Base-by-base conservation (phyloP, 2,113 vertebrate species). In the Chelonoidis abingdonii region DNA sequence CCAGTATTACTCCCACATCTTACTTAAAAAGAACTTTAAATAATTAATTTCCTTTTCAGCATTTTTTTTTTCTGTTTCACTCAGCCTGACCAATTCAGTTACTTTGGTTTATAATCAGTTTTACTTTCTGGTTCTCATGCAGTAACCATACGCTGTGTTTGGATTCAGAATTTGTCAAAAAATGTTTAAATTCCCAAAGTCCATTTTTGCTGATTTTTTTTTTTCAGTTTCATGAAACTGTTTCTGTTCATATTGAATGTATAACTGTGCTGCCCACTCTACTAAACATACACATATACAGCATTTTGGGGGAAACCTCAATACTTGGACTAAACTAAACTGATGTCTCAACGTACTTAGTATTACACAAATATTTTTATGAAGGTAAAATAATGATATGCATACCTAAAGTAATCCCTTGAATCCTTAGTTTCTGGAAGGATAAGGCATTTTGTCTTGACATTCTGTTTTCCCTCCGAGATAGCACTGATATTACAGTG, bases 351-450 rank as follows among this genome's bases (percentile, higher is more conserved):
- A 76, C 3, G 13, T 29, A 47, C 24, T 78, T 25, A 29, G 11
- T 78, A 38, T 29, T 78, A 78, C 22, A 47, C 16, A 50, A 93
- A 35, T 22, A 89, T 80, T 93, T 75, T 0, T 72, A 35, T 50
- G 83, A 89, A 41, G 41, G 57, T 56, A 69, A 75, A 89, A 19
- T 1, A 94, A 90, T 21, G 0, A 96, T 10, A 96, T 83, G 53
- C 98, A 94, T 98, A 99, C 98, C 98, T 98, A 93, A 96, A 93
- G 83, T 83, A 59, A 62, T 82, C 31, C 11, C 83, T 90, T n/a
- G 96, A 76, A 16, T 91, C 81, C 22, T n/a, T 85, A 19, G 89
- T 91, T 94, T 81, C 93, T 86, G 96, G 92, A 80, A 88, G 81
- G 47, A 92, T 21, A 17, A 94, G 22, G 52, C n/a, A 87, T 25